Base-by-base conservation (phyloP, 2,888 invertebrate species). In the Lymantria monacha region DNA sequence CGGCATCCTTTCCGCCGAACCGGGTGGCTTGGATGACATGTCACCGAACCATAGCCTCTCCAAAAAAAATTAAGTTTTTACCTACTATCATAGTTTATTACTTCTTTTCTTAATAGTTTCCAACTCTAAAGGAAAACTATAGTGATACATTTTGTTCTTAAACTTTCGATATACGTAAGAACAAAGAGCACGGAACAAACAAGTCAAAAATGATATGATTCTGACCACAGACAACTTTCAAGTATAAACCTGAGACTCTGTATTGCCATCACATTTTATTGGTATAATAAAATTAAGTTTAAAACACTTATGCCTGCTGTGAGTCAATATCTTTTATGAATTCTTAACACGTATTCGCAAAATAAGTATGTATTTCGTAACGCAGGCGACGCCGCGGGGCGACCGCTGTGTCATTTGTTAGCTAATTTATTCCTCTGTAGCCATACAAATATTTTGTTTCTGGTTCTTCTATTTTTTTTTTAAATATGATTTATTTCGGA, bases 341-440 rank as follows among this genome's bases (percentile, higher is more conserved):
- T 45, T 45, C 48, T 13, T 15, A 37, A 48, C 52, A 45, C 43
- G 52, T 52, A 37, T 44, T n/a, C 10, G 48, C 42, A 10, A 30
- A 14, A 14, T 44, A 44, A 12, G n/a, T n/a, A 38, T 31, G 36
- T 44, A 36, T n/a, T 42, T 51, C 11, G 5, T 12, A 12, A 31
- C 31, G 52, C 14, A 42, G 8, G 46, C 49, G 14, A 46, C 63
- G 15, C 63, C 44, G 49, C 63, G 68, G 63, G 63, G 51, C 53
- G 10, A 31, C 53, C 51, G 47, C 40, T 30, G 44, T 53, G 61
- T 57, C 48, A 12, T 60, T 63, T 53, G 46, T 63, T 40, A 51
- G 42, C 41, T 49, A 53, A 62, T 66, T 63, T 62, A 62, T 53
- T 31, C 37, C 53, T 60, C 44, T 56, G 56, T 56, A 36, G 30